These are phyloP conservation scores for Rhinogobio ventralis DNA, from an alignment of 2,797 vertebrate genomes.

Conservation along the genomic window DNA sequence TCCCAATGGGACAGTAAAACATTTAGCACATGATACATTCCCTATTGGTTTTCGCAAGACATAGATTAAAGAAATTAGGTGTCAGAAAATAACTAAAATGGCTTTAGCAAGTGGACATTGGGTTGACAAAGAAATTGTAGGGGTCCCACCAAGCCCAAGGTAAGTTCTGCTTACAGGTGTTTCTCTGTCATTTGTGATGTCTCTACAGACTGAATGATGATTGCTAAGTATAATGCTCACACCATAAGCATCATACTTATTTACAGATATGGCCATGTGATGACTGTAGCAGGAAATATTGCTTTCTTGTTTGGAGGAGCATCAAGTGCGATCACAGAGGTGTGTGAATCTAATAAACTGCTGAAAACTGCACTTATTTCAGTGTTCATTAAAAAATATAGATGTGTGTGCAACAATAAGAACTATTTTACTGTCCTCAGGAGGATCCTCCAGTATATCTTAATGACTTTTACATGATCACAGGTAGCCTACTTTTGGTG, in stretches of 20 bases:
- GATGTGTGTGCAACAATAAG: neutral
- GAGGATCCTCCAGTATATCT: slow-evolving; percentile 72
- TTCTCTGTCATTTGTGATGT: neutral
- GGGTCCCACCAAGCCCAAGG: slow-evolving; percentile 72
- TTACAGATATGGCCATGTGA: slow-evolving; percentile 73
- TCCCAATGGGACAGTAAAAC: slow-evolving; percentile 20
- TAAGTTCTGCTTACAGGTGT: slow-evolving; percentile 27
- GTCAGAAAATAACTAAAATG: slow-evolving; percentile 58
- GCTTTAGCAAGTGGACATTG: slow-evolving; percentile 80
- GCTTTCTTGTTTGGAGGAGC: slow-evolving; percentile 79
- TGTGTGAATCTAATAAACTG: slow-evolving; percentile 37
- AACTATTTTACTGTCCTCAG: slow-evolving; percentile 56
- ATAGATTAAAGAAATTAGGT: neutral
- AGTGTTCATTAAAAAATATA: neutral
- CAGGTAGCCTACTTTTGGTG: slow-evolving; percentile 68
- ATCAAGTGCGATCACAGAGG: slow-evolving; percentile 65
- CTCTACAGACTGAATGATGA: neutral
- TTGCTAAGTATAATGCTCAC: neutral
- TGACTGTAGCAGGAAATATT: slow-evolving; percentile 75
- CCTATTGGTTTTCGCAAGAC: neutral
- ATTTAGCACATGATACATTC: neutral
- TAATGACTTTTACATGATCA: slow-evolving; percentile 85
- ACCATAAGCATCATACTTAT: neutral
- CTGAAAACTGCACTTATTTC: neutral
- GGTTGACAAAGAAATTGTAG: slow-evolving; percentile 72